Conservation (phyloP, 2,797 vertebrate genomes). For the Sarcophilus harrisii region DNA sequence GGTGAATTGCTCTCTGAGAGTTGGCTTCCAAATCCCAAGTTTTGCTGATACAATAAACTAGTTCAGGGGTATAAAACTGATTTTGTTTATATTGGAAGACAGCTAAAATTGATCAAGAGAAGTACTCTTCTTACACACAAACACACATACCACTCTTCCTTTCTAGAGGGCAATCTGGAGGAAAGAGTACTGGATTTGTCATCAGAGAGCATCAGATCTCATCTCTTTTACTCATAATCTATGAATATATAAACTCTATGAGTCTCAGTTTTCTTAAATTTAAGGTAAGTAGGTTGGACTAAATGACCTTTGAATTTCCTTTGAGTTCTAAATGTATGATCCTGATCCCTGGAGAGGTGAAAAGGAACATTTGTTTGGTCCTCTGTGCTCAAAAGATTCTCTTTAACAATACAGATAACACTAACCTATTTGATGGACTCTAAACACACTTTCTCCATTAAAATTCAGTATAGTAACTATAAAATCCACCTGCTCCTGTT, state of each 20-base stretch:
- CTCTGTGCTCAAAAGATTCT: slow-evolving; percentile 62
- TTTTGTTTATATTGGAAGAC: slow-evolving; percentile 33
- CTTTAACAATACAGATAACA: slow-evolving; percentile 70
- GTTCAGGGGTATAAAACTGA: slow-evolving; percentile 52
- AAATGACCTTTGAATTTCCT: neutral
- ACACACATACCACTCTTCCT: neutral
- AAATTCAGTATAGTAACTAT: slow-evolving; percentile 80
- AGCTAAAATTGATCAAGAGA: slow-evolving; percentile 22
- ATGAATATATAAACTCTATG: neutral
- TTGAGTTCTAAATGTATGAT: neutral
- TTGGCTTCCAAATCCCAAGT: neutral
- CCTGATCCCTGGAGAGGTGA: neutral
- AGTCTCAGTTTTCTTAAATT: neutral
- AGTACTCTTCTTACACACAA: slow-evolving; percentile 6
- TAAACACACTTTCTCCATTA: slow-evolving; percentile 76
- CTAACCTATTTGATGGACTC: slow-evolving; percentile 68
- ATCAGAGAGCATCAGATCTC: neutral
- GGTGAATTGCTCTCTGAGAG: neutral
- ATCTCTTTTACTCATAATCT: neutral
- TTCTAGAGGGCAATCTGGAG: neutral
- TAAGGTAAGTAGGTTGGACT: neutral
- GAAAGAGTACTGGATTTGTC: neutral
- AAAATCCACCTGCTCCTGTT: slow-evolving; percentile 75
- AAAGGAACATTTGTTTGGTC: slow-evolving; percentile 1
- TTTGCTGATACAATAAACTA: slow-evolving; percentile 20